Evolutionary conservation across 1,140 invertebrate species (phyloP).

Genomic region (Heliconius himera): DNA sequence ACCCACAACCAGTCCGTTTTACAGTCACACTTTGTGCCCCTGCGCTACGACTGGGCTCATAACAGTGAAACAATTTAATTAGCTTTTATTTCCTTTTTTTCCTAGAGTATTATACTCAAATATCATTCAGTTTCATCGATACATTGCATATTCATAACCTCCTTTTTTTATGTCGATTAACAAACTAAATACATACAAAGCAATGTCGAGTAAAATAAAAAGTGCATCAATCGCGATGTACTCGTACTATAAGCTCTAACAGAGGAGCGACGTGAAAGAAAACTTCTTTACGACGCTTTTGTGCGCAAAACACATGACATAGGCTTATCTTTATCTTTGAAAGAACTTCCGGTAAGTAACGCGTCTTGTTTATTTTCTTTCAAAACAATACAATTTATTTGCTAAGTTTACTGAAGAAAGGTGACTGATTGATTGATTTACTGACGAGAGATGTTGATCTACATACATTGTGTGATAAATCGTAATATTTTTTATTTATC

Average conservation of each 20-base stretch:
- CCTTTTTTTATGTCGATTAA: too few species aligned
- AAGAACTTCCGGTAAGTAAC: background rate
- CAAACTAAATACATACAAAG: background rate
- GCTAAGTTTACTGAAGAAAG: background rate
- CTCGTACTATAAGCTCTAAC: background rate
- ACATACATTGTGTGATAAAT: too few species aligned
- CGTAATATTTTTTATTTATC: too few species aligned
- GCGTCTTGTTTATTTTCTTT: background rate
- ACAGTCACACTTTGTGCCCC: too few species aligned
- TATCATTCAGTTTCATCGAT: too few species aligned
- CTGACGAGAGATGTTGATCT: background rate
- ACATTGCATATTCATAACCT: too few species aligned
- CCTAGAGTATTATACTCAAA: too few species aligned
- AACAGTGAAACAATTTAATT: too few species aligned
- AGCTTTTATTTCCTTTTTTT: too few species aligned
- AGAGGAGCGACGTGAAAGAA: background rate
- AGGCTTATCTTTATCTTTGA: conserved; percentile 1
- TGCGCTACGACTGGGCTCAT: too few species aligned
- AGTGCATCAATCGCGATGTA: background rate
- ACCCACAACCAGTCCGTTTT: too few species aligned
- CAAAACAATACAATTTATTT: background rate
- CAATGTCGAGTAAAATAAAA: background rate
- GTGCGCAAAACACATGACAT: background rate
- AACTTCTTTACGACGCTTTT: background rate
- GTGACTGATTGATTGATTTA: background rate